Evolutionary conservation across 2,113 vertebrate genomes (phyloP).

Genomic region (Corvus moneduloides): DNA sequence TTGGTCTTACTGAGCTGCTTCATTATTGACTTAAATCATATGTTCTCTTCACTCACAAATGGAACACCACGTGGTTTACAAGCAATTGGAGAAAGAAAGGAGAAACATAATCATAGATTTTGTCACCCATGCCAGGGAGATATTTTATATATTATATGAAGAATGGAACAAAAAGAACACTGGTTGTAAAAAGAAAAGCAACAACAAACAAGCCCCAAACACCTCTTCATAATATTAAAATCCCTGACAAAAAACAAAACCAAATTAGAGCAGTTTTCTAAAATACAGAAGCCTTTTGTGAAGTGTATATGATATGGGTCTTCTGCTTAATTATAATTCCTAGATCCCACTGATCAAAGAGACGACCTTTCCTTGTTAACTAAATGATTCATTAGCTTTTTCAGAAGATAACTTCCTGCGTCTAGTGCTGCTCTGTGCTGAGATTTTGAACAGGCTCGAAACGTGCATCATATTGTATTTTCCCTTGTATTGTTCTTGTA

Average conservation of each 20-base stretch:
- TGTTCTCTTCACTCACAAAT: neutral
- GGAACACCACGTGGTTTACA: neutral
- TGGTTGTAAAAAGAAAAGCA: neutral
- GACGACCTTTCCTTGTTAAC: neutral
- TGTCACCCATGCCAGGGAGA: neutral
- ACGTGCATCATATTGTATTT: neutral
- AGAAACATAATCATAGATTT: neutral
- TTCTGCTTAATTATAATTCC: neutral
- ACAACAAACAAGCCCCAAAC: neutral
- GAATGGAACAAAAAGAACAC: neutral
- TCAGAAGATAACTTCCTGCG: neutral
- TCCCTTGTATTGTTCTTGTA: slow-evolving; percentile 1
- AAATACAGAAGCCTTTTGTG: neutral
- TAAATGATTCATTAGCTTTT: slow-evolving; percentile 23
- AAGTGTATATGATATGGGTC: neutral
- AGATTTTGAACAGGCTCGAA: slow-evolving; percentile 9
- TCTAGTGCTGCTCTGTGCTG: neutral
- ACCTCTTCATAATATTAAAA: neutral
- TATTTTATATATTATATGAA: neutral
- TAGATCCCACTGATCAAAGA: neutral
- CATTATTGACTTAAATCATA: neutral
- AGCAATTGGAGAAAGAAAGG: neutral
- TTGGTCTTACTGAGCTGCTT: neutral
- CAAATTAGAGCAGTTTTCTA: neutral
- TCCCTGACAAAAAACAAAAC: too few relatives aligned